These are phyloP conservation scores for Orius insidiosus DNA, from an alignment of 1,140 invertebrate genomes.

Conservation along the genomic window DNA sequence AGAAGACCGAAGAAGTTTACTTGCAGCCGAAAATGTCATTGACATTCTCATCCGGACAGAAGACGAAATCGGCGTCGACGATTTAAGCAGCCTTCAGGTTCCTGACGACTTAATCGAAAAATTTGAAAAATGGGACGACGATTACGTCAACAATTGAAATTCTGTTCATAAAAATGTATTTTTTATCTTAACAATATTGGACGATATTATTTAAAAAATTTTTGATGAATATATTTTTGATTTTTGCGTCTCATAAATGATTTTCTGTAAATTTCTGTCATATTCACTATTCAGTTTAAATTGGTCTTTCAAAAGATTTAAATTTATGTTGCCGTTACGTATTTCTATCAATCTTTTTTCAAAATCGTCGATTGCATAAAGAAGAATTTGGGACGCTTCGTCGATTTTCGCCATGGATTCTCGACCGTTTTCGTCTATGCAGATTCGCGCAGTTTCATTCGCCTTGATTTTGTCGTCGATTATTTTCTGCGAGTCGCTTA, in stretches of 20 bases:
- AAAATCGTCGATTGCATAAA: too few species aligned
- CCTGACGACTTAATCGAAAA: constrained; percentile 55
- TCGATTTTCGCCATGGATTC: too few species aligned
- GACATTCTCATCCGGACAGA: constrained; percentile 72
- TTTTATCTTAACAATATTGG: not conserved
- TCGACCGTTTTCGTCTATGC: too few species aligned
- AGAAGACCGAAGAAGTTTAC: constrained; percentile 38
- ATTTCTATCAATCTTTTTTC: too few species aligned
- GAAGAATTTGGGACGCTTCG: too few species aligned
- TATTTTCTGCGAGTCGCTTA: too few species aligned
- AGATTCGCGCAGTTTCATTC: too few species aligned
- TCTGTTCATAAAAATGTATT: not conserved
- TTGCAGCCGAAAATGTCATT: constrained; percentile 71
- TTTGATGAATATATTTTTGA: not conserved
- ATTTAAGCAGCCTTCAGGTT: constrained; percentile 57
- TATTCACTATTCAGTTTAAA: too few species aligned
- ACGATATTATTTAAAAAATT: not conserved
- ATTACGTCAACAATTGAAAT: constrained; percentile 6
- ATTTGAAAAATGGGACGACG: constrained; percentile 36
- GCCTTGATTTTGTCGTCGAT: too few species aligned
- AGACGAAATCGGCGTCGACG: constrained; percentile 64
- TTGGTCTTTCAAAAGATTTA: too few species aligned
- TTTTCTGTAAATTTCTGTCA: too few species aligned
- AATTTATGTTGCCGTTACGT: too few species aligned
- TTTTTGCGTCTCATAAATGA: not conserved